Percentiles rank a stretch among this genome's conserved stretches.
These are phyloP conservation scores for Anabacerthia variegaticeps DNA, from an alignment of 2,797 vertebrate genomes.

Conservation along the genomic window DNA sequence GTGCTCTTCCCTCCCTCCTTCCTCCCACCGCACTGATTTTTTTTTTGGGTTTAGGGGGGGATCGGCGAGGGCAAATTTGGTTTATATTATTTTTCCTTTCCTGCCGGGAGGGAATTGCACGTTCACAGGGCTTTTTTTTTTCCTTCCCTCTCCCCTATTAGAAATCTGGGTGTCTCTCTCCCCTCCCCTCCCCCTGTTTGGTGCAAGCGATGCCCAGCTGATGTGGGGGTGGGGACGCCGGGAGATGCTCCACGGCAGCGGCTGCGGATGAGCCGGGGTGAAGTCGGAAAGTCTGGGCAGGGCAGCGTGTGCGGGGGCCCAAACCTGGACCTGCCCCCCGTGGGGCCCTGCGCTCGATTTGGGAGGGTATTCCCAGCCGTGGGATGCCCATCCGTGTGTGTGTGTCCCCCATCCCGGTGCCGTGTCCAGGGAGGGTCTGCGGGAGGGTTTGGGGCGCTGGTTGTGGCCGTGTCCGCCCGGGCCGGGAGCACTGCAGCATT, in stretches of 20 bases:
- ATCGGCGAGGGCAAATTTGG: not conserved
- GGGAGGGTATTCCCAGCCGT: not conserved
- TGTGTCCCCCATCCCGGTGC: not conserved
- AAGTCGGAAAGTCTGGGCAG: slow-evolving; percentile 11
- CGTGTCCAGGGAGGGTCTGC: not conserved
- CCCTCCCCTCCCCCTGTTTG: not conserved
- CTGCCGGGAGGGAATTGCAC: not conserved
- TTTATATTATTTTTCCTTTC: not conserved
- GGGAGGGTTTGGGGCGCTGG: not conserved
- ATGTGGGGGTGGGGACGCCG: slow-evolving; percentile 42
- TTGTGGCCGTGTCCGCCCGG: not conserved
- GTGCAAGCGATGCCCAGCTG: slow-evolving; percentile 17
- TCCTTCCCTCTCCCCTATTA: not conserved
- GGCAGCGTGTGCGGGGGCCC: not conserved
- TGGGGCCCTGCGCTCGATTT: not conserved
- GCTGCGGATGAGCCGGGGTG: slow-evolving; percentile 9
- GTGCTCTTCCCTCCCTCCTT: not conserved
- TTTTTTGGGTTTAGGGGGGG: not conserved
- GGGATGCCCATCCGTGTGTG: rapidly evolving
- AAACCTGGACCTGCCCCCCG: too few relatives aligned
- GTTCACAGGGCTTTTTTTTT: not conserved
- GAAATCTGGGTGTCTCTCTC: slow-evolving; percentile 22
- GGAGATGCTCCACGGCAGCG: slow-evolving; percentile 38
- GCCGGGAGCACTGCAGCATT: slow-evolving; percentile 86
- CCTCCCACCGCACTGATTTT: not conserved